These are phyloP conservation scores for Plodia interpunctella DNA, from an alignment of 1,140 invertebrate genomes.

Conservation along the genomic window DNA sequence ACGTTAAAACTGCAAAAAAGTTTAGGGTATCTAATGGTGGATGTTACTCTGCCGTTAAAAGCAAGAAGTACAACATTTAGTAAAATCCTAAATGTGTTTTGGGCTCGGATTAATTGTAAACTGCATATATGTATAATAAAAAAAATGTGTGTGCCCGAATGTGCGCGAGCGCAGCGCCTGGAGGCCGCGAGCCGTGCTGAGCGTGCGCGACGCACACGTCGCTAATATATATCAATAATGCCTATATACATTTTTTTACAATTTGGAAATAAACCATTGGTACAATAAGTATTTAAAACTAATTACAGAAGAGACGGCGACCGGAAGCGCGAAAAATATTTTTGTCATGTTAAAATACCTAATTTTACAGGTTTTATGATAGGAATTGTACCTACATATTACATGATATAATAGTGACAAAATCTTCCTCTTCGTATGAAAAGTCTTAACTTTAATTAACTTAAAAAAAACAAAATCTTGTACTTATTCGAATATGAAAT, in stretches of 20 bases:
- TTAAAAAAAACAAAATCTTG: not conserved
- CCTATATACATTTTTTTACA: slow-evolving; percentile 1
- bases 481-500: not conserved
- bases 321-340: not conserved
- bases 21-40: no score
- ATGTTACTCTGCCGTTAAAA: no score
- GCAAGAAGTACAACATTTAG: no score
- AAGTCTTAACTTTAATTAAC: not conserved
- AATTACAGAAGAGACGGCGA: not conserved
- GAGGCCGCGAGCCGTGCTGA: not conserved
- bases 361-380: not conserved
- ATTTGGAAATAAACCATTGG: slow-evolving; percentile 2
- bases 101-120: no score
- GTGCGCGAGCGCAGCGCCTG: no score
- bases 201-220: not conserved
- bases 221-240: not conserved
- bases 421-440: not conserved
- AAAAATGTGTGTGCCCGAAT: no score
- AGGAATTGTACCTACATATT: not conserved
- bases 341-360: not conserved
- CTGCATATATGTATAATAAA: no score
- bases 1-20: no score
- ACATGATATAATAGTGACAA: not conserved
- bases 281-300: not conserved
- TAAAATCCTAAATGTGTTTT: no score